phyloP scores from a whole-genome alignment of 2,797 vertebrate genomes.

The Paramormyrops hopkinsi region DNA sequence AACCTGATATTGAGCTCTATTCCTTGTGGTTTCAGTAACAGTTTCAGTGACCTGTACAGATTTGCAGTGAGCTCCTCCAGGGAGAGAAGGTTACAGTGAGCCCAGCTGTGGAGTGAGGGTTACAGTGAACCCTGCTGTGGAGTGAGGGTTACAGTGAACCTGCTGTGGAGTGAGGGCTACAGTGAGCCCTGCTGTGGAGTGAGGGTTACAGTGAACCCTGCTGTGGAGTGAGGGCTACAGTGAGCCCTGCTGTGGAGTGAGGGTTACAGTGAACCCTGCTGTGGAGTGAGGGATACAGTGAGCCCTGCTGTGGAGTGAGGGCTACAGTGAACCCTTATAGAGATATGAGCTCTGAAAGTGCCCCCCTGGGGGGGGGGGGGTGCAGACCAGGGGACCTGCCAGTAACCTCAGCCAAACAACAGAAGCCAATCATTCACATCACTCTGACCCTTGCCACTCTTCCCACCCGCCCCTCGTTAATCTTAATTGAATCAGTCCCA shows the following conservation, averaged over 20 bases:
- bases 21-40: background rate
- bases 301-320: too few relatives aligned
- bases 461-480: conserved; percentile 62
- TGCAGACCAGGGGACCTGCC: conserved; percentile 26
- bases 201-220: background rate
- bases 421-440: conserved; percentile 29
- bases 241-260: background rate
- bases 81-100: background rate
- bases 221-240: too few relatives aligned
- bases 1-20: background rate
- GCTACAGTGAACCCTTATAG: background rate
- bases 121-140: background rate
- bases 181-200: background rate
- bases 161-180: background rate
- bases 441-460: conserved; percentile 60
- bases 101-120: background rate
- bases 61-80: background rate
- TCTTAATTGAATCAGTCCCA: conserved; percentile 84
- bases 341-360: background rate
- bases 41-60: background rate
- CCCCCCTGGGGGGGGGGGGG: background rate
- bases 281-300: background rate
- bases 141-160: background rate
- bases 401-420: conserved; percentile 9
- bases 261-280: background rate